A percentile compares a stretch with the other conserved stretches of the same genome.
phyloP scores from a whole-genome alignment of 2,797 vertebrate genomes.

The Karalla daura region DNA sequence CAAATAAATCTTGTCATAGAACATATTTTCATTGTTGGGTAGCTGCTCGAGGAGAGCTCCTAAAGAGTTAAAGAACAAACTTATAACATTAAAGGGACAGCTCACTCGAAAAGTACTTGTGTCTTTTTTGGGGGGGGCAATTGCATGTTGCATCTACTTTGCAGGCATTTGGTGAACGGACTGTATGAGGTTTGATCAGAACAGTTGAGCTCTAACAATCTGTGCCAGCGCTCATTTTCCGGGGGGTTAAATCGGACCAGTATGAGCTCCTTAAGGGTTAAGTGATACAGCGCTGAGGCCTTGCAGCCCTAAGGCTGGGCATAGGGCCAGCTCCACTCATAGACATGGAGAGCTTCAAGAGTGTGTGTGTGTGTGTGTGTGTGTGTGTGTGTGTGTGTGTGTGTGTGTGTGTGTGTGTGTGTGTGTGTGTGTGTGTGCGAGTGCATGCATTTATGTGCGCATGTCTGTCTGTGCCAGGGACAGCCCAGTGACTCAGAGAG shows the following conservation, averaged over 20 bases:
- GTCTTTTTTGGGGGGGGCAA: constrained; percentile 20
- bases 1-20: constrained; percentile 36
- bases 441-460: constrained; percentile 57
- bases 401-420: constrained; percentile 60
- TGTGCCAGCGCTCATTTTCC: constrained; percentile 45
- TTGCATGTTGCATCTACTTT: constrained; percentile 23
- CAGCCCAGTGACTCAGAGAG: constrained; percentile 86
- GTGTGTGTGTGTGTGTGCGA: constrained; percentile 71
- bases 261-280: constrained; percentile 78
- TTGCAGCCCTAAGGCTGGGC: constrained; percentile 80
- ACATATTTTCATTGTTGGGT: constrained; percentile 19
- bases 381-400: constrained; percentile 45
- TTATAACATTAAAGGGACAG: constrained; percentile 61
- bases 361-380: constrained; percentile 40
- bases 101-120: constrained; percentile 13
- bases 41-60: constrained; percentile 20
- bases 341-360: constrained; percentile 82
- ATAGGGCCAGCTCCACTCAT: constrained; percentile 82
- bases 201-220: constrained; percentile 32
- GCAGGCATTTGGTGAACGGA: constrained; percentile 25
- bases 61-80: constrained; percentile 59
- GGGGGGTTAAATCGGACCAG: constrained; percentile 60
- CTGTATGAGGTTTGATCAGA: constrained; percentile 33
- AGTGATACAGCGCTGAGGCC: constrained; percentile 71
- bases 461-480: constrained; percentile 83